Evolutionary conservation across 2,113 vertebrate species (phyloP), one percentile per base, ranked within the genome.

Genomic region (Strix aluco): DNA sequence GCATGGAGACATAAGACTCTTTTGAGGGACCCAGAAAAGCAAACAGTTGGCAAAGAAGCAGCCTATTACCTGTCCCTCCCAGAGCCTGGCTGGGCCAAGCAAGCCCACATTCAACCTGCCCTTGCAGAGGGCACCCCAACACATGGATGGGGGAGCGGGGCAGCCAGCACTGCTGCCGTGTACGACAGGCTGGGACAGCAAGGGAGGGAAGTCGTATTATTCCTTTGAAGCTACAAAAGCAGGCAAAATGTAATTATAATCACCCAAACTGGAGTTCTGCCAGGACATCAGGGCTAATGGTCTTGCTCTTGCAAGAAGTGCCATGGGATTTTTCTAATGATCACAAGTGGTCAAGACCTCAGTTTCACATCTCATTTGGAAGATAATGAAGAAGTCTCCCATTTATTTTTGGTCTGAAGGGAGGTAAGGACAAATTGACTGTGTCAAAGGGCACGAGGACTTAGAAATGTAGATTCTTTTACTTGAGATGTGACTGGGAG

Each of bases 301-400:
- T 90, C 91, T 91, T 95, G 91, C 92, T 96, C 95, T 91, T 85
- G 81, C 74, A 93, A 86, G 82, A 90, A 86, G 83, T 21, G 65
- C 86, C 95, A 88, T 72, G 94, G 95, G 97, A 97, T 93, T 97
- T 94, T 93, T 91, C 81, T 96, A 97, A 97, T 92, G 91, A 96
- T 96, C 87, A 42, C 84, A 77, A 88, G 89, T 93, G 95, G 94
- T 95, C 96, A 97, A 73, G 95, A 97, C 96, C 97, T 97, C 91
- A 38, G 95, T 91, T 96, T 97, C 92, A 95, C 94, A 94, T 96
- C 96, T 97, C 97, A 96, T 96, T 97, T 97, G 81, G 95, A 95
- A 96, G 96, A 95, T 97, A 97, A 98, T 97, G 92, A 97, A 96
- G 92, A 97, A 85, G 78, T 88, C 67, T 90, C 90, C 94, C 96